Base-by-base conservation (phyloP, 2,113 vertebrate species). In the Salminus brasiliensis region DNA sequence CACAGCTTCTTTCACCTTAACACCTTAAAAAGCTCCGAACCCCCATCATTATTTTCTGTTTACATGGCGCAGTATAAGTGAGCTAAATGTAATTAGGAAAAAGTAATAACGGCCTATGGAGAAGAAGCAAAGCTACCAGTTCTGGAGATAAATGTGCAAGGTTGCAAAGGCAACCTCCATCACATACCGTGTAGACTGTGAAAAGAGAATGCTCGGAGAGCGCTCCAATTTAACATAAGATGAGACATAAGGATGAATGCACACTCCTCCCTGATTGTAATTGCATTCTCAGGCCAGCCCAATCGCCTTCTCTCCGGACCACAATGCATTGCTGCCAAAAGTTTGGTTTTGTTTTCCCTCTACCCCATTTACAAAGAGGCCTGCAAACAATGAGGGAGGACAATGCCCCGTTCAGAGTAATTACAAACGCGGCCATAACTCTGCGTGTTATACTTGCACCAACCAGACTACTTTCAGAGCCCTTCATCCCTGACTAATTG, bases 401-500 rank as follows among this genome's bases (percentile, higher is more conserved):
- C 70, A 77, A 59, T 55, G 7, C 7, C 4, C 45, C 29, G 25
- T 66, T 59, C 59, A 72, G 32, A 57, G 25, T 53, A 78, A 82
- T 59, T 74, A 83, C 39, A 32, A 70, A 53, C 25, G 4, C 21
- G 52, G 43, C 71, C 43, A 69, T 70, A 62, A 66, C 32, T 66
- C 55, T 23, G 25, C 39, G 66, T 59, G 45, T 27, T 36, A 16
- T 47, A 36, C 60, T 65, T 60, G 32, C 68, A 36, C 68, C 72
- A 57, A 73, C 25, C 74, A 57, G 68, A 72, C 72, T 60, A 67
- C 78, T 79, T 74, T 79, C 53, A 84, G 49, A 73, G 60, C 30
- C 69, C 29, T 39, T 74, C 79, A 77, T 81, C 47, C 74, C 62
- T 76, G 67, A 81, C 81, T 85, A 84, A 85, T 70, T 81, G 68